Evolutionary conservation across 2,797 vertebrate species (phyloP).

Genomic region (Amphiprion clarkii): DNA sequence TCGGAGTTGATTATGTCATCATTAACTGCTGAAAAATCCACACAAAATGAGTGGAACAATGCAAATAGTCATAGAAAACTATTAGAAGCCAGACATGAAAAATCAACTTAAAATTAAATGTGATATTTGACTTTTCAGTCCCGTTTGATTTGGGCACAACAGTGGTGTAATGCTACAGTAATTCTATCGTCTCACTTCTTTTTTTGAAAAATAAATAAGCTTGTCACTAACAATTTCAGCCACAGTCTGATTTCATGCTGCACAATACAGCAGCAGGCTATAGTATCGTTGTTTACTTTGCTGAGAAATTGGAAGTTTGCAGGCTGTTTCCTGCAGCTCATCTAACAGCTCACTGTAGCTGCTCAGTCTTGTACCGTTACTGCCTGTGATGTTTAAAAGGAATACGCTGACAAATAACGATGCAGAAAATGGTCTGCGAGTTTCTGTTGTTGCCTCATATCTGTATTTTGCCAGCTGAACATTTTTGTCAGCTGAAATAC

Average conservation of each 20-base stretch:
- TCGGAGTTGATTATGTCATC: not conserved
- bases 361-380: not conserved
- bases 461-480: too few species aligned
- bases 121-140: not conserved
- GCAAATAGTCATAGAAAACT: not conserved
- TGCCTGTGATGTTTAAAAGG: not conserved
- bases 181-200: not conserved
- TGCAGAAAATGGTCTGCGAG: too few species aligned
- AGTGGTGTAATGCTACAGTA: not conserved
- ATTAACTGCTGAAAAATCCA: not conserved
- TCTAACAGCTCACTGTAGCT: constrained; percentile 10
- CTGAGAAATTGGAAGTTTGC: constrained; percentile 7
- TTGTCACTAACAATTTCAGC: constrained; percentile 13
- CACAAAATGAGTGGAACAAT: not conserved
- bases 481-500: too few species aligned
- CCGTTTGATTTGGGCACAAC: not conserved
- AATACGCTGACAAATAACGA: not conserved
- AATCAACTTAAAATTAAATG: not conserved
- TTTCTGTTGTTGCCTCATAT: too few species aligned
- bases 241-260: constrained; percentile 9
- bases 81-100: not conserved
- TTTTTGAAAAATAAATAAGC: not conserved
- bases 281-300: constrained; percentile 17
- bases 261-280: constrained; percentile 9
- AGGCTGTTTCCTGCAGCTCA: constrained; percentile 20